Evolutionary conservation across 2,888 invertebrate species (phyloP).

Genomic region (Crossocerus cetratus): DNA sequence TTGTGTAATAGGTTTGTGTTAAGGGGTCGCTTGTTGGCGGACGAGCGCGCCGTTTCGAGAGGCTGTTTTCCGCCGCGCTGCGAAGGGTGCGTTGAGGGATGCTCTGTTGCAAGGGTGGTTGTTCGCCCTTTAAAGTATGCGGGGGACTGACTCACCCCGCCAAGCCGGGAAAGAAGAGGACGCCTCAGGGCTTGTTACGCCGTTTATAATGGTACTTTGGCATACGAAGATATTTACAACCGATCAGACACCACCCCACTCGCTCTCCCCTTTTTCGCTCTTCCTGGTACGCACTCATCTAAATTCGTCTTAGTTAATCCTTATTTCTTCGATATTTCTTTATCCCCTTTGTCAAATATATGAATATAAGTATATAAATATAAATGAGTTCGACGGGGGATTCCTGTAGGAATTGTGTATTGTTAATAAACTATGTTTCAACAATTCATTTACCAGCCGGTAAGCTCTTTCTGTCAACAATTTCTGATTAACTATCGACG

Average conservation of each 20-base stretch:
- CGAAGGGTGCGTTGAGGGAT: conserved; percentile 12
- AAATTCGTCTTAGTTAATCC: not conserved
- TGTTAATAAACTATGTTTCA: no score
- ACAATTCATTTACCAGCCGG: no score
- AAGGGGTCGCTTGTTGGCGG: no score
- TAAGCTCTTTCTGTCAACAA: no score
- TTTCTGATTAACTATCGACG: not conserved
- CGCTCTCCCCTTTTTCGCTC: not conserved
- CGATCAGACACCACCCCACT: conserved; percentile 12
- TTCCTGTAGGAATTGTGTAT: no score
- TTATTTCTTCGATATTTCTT: no score
- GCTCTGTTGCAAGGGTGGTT: conserved; percentile 8
- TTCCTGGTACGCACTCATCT: not conserved
- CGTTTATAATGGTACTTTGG: conserved; percentile 36
- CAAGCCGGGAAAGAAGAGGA: conserved; percentile 11
- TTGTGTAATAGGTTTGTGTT: no score
- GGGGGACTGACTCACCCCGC: conserved; percentile 11
- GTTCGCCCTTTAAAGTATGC: conserved; percentile 25
- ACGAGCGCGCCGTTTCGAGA: no score
- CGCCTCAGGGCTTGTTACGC: conserved; percentile 30
- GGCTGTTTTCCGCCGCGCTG: not conserved
- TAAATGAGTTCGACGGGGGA: no score
- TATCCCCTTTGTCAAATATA: no score
- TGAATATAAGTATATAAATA: no score
- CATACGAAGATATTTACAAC: conserved; percentile 7